Conservation (phyloP, 2,888 invertebrate species). For the Cryptus armator region DNA sequence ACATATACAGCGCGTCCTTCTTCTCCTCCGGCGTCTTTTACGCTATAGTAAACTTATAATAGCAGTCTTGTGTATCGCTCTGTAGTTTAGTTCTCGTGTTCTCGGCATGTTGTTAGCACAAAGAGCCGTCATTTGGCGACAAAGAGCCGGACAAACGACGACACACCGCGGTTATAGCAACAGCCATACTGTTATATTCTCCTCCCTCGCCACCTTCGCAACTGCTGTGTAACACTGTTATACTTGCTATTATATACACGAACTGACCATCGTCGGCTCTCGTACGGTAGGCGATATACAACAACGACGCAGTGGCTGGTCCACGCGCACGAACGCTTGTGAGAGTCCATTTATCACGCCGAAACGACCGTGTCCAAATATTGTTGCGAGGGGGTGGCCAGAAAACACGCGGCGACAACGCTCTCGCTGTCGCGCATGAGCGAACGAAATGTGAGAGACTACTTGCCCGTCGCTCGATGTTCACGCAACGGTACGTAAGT, state of each 20-base stretch:
- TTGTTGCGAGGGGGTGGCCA: conserved; percentile 77
- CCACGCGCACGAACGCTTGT: conserved; percentile 5
- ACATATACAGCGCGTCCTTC: conserved; percentile 8
- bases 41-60: conserved; percentile 49
- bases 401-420: conserved; percentile 17
- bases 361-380: conserved; percentile 81
- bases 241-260: conserved; percentile 52
- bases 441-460: conserved; percentile 25
- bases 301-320: not conserved
- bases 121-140: conserved; percentile 74
- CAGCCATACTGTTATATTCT: conserved; percentile 45
- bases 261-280: conserved; percentile 60
- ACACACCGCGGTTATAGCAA: conserved; percentile 69
- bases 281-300: conserved; percentile 41
- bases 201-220: conserved; percentile 62
- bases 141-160: conserved; percentile 77
- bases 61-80: conserved; percentile 45
- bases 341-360: conserved; percentile 74
- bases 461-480: conserved; percentile 3
- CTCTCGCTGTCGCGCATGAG: conserved; percentile 16
- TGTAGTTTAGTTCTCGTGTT: conserved; percentile 72
- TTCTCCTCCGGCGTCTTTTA: conserved; percentile 33
- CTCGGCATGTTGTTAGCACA: conserved; percentile 74
- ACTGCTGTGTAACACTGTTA: conserved; percentile 42
- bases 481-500: not conserved